Percentiles rank a stretch among this genome's conserved stretches.
Conservation (phyloP, 2,797 vertebrate genomes). For the Leptoclinus maculatus region DNA sequence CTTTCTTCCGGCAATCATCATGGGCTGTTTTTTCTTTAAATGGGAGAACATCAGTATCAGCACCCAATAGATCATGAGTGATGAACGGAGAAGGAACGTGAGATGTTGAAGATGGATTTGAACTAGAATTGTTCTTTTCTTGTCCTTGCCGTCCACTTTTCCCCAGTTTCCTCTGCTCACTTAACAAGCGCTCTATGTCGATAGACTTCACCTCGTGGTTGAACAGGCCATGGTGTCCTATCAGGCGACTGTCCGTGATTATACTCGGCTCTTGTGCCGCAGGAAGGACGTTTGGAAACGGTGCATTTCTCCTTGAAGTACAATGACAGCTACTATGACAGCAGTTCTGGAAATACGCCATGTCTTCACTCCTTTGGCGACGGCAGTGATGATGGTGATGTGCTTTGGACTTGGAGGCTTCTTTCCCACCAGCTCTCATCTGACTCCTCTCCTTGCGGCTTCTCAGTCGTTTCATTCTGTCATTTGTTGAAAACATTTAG, state of each 20-base stretch:
- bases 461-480: constrained; percentile 79
- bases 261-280: constrained; percentile 77
- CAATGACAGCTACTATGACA: constrained; percentile 41
- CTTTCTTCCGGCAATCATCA: constrained; percentile 24
- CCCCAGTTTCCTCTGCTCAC: constrained; percentile 61
- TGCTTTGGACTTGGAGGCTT: constrained; percentile 39
- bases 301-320: constrained; percentile 47
- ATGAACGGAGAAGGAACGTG: constrained; percentile 11
- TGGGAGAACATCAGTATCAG: constrained; percentile 18
- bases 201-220: constrained; percentile 90
- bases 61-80: constrained; percentile 23
- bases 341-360: constrained; percentile 34
- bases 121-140: constrained; percentile 26
- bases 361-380: constrained; percentile 51
- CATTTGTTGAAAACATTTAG: constrained; percentile 32
- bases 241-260: constrained; percentile 89
- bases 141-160: constrained; percentile 17
- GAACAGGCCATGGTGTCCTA: constrained; percentile 89
- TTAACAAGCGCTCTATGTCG: constrained; percentile 88
- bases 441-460: constrained; percentile 80
- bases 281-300: constrained; percentile 47
- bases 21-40: constrained; percentile 21
- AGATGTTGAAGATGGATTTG: constrained; percentile 22
- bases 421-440: constrained; percentile 52
- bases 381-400: constrained; percentile 31